Evolutionary conservation across 2,797 vertebrate genomes (phyloP).

Genomic region (Neopelma chrysocephalum): DNA sequence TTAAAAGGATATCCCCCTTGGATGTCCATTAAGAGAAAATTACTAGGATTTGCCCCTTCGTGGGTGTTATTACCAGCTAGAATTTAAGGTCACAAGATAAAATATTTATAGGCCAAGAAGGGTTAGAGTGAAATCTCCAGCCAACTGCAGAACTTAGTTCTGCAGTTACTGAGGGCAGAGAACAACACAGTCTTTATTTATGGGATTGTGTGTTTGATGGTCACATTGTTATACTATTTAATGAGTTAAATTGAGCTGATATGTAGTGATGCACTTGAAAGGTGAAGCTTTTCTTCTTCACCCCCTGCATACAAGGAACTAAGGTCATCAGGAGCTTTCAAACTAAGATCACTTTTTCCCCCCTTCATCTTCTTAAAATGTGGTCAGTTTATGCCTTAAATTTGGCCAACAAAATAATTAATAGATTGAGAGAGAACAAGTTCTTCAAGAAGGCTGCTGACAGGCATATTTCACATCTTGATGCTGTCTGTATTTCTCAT

Average conservation of each 20-base stretch:
- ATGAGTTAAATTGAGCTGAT: neutral
- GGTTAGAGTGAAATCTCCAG: neutral
- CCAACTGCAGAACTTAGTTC: neutral
- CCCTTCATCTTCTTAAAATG: neutral
- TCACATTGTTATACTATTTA: neutral
- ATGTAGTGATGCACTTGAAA: too few species aligned
- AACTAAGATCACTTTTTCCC: rapidly evolving
- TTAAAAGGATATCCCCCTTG: neutral
- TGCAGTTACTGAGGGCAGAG: neutral
- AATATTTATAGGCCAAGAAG: neutral
- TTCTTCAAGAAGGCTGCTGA: neutral
- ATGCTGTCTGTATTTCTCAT: neutral
- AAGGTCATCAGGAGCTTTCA: neutral
- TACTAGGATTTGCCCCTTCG: rapidly evolving
- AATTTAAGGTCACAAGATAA: neutral
- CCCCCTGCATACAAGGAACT: neutral
- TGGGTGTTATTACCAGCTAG: neutral
- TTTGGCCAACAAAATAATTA: neutral
- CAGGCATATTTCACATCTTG: neutral
- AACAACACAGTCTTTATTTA: neutral
- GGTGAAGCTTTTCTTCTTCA: neutral
- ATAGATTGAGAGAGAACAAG: neutral
- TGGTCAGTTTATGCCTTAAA: neutral
- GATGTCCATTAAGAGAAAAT: neutral
- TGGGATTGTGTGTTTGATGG: neutral